These are phyloP conservation scores for Andrena camellia DNA, from an alignment of 2,888 invertebrate genomes.

Conservation along the genomic window DNA sequence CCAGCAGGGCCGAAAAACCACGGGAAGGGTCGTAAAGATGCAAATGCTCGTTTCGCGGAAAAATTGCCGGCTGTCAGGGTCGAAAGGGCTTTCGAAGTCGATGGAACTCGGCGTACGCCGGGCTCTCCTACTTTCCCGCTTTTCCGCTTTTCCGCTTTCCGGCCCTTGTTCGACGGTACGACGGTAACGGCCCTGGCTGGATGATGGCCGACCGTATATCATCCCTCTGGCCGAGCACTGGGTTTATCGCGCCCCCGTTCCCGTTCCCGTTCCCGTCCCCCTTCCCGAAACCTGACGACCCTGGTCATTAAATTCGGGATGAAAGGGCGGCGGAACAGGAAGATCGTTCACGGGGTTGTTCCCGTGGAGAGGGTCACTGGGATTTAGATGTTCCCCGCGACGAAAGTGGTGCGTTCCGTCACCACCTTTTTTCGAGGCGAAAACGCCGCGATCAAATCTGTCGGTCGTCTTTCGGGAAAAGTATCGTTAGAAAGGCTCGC, in stretches of 20 bases:
- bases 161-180: constrained; percentile 8
- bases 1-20: neutral
- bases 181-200: constrained; percentile 9
- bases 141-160: too few relatives aligned
- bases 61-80: constrained; percentile 67
- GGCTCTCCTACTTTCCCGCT: constrained; percentile 18
- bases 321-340: neutral
- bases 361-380: neutral
- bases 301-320: constrained; percentile 42
- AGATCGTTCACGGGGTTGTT: neutral
- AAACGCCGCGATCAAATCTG: too few relatives aligned
- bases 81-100: constrained; percentile 51
- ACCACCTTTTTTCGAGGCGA: neutral
- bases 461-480: too few relatives aligned
- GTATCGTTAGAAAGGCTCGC: neutral
- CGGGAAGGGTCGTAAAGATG: constrained; percentile 72
- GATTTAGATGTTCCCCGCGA: constrained; percentile 10
- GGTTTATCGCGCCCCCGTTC: constrained; percentile 37
- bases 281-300: constrained; percentile 21
- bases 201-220: constrained; percentile 51
- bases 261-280: neutral
- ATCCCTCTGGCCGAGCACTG: constrained; percentile 19
- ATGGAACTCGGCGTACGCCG: constrained; percentile 50
- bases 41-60: constrained; percentile 68
- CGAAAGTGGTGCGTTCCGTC: neutral